Evolutionary conservation across 2,888 invertebrate species (phyloP).

Genomic region (Synanthedon andrenaeformis): DNA sequence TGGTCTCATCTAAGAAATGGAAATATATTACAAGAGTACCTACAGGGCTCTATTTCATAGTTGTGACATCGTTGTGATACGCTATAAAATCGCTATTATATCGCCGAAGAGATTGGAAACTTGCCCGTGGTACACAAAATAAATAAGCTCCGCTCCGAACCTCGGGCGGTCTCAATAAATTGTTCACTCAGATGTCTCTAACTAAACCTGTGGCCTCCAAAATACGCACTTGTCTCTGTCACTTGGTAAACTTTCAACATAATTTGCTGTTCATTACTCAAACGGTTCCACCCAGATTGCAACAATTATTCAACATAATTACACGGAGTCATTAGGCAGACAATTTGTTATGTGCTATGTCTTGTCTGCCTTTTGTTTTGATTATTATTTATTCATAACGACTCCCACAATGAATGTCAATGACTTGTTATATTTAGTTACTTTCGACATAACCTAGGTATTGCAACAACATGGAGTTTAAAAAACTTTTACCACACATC

Average conservation of each 20-base stretch:
- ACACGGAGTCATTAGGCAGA: neutral
- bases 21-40: neutral
- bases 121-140: constrained; percentile 2
- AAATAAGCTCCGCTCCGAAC: neutral
- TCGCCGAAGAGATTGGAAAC: constrained; percentile 5
- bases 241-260: constrained; percentile 15
- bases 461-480: neutral
- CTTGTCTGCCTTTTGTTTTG: neutral
- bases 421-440: neutral
- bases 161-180: neutral
- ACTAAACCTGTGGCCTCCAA: neutral
- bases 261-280: constrained; percentile 8
- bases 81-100: constrained; percentile 6
- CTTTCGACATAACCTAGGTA: neutral
- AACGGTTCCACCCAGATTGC: neutral
- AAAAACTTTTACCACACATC: neutral
- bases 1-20: neutral
- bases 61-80: constrained; percentile 2
- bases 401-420: neutral
- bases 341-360: neutral
- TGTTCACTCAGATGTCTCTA: neutral
- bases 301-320: neutral
- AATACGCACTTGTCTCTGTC: constrained; percentile 19
- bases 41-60: neutral
- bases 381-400: neutral